Evolutionary conservation across 2,797 vertebrate genomes (phyloP), one percentile per base, ranked within the genome.

Genomic region (Pempheris klunzingeri): DNA sequence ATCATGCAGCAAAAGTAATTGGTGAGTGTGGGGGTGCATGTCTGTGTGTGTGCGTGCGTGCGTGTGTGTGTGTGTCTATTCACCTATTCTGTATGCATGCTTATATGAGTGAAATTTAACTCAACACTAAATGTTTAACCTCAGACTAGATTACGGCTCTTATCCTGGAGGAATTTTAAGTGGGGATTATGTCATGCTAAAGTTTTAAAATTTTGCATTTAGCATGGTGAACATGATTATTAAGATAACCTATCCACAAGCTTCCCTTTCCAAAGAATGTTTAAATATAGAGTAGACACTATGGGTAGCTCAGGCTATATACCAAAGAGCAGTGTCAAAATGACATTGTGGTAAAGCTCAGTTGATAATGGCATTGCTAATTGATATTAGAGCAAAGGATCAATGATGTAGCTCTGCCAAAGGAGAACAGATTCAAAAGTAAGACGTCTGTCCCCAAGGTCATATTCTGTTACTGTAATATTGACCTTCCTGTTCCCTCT

Each of bases 381-480:
- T 90, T 93, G 90, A 92, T 94, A 89, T 84, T 43, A 69, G 67
- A 81, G 76, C 70, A 75, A 58, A 74, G 80, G 81, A 93, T 93
- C 87, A 85, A 91, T 92, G 81, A 70, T 78, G 74, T 64, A 67
- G 74, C 77, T 80, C 78, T 74, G 77, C 71, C 85, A 85, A 83
- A 88, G 78, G 73, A 87, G 72, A 83, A 68, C 68, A 74, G 74
- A 81, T 81, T 85, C 62, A 77, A 59, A 65, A 44, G 85, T 87
- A 85, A 85, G 81, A 87, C 28, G 81, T 88, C 82, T 74, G 65
- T 87, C 75, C 77, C 86, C 73, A 86, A 89, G 90, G 88, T 92
- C 89, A 88, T 86, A 92, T 93, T 90, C 74, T 84, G 80, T 91
- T 90, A 84, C 87, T 76, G 81, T 75, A 86, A 74, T 91, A 89